Evolutionary conservation across 2,888 invertebrate species (phyloP), one percentile per base, ranked within the genome.

Genomic region (Urechis unicinctus): DNA sequence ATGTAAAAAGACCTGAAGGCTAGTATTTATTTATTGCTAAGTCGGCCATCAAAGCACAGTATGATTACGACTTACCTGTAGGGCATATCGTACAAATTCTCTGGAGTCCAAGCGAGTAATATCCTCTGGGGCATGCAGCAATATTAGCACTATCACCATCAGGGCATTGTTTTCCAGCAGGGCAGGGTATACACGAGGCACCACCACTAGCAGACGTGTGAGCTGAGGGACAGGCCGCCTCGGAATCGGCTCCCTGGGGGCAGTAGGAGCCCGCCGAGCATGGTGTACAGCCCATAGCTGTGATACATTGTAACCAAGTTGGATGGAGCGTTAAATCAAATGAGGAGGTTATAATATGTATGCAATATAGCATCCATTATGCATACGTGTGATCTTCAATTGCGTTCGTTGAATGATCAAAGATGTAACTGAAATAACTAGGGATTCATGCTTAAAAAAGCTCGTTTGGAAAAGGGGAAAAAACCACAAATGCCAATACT

Each of bases 241-340:
- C 60, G 0, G 68, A 56, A 5, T 68, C 72, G 46, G 70, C 70
- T 0, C 59, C 57, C 28, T 66, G 65, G 1, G 74, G 72, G 55
- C 75, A 75, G 43, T 61, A 68, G 26, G 58, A 57, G 2, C 75
- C 75, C 3, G 73, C 69, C 5, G 58, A 55, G 60, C 75, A 75
- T 41, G 56, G 52, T 0, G 71, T 72, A 57, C 75, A 75, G 1
- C 58, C 44, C 54, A 64, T 62, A 6, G 61, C 74, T 74, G 63
- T 13, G 63, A 56, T 9, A 6, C 25, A 41, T n/a, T n/a, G n/a
- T n/a, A n/a, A n/a, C n/a, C n/a, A n/a, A n/a, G n/a, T n/a, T n/a
- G n/a, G n/a, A n/a, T n/a, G n/a, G n/a, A n/a, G n/a, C n/a, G n/a
- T n/a, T n/a, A n/a, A n/a, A n/a, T n/a, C n/a, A n/a, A n/a, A n/a